These are phyloP conservation scores for pig (Sus scrofa) DNA, from an alignment of 2,113 vertebrate genomes.

Conservation along the genomic window T2T-Sscrofa CM000813.6:107815501-107816000, in stretches of 20 bases:
- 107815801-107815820: neutral
- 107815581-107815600: too few relatives aligned
- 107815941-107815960: neutral
- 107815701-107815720: neutral
- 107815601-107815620: neutral
- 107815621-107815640: neutral
- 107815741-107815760: neutral
- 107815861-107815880: neutral
- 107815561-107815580: too few relatives aligned
- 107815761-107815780: neutral
- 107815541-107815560: too few relatives aligned
- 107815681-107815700: neutral
- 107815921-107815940: neutral
- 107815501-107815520: too few relatives aligned
- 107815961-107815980: neutral
- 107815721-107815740: neutral
- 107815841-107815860: neutral
- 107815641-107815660: neutral
- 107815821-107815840: neutral
- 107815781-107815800: neutral
- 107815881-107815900: neutral
- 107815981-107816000: neutral
- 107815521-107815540: too few relatives aligned
- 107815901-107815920: neutral
- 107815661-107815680: neutral